phyloP scores from a whole-genome alignment of 92 coral and sea anemone species.

The Chrysogorgia sp. region DNA sequence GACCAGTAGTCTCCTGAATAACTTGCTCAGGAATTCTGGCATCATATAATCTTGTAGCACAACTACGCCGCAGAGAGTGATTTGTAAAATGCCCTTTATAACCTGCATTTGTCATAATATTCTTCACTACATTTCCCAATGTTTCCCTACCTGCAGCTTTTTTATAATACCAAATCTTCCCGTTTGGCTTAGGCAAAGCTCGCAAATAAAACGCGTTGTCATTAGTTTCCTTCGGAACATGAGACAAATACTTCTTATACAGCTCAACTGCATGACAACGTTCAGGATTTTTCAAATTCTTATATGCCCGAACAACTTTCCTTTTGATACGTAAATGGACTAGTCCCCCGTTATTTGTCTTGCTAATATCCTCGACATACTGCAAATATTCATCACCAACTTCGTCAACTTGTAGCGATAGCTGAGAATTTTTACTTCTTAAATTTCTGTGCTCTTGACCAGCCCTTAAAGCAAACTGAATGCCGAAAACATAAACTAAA shows the following conservation, averaged over 20 bases:
- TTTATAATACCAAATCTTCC: slow-evolving; percentile 48
- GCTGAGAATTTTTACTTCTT: slow-evolving; percentile 56
- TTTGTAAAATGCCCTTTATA: slow-evolving; percentile 50
- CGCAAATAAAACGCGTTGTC: slow-evolving; percentile 52
- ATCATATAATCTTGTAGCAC: slow-evolving; percentile 49
- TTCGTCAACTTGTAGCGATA: slow-evolving; percentile 56
- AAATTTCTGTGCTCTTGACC: slow-evolving; percentile 69
- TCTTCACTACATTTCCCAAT: slow-evolving; percentile 47
- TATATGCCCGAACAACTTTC: slow-evolving; percentile 44
- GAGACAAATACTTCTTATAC: slow-evolving; percentile 1
- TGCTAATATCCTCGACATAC: slow-evolving; percentile 57
- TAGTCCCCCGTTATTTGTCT: slow-evolving; percentile 59
- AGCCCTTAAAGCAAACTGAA: slow-evolving; percentile 59
- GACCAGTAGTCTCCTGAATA: too few relatives aligned
- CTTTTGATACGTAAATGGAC: slow-evolving; percentile 45
- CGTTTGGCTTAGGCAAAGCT: slow-evolving; percentile 47
- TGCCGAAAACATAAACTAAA: slow-evolving; percentile 51
- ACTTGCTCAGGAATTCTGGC: slow-evolving; percentile 21
- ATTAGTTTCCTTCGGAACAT: background rate
- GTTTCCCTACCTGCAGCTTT: slow-evolving; percentile 48
- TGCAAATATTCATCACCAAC: slow-evolving; percentile 55
- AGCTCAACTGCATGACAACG: slow-evolving; percentile 52
- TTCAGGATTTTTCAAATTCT: slow-evolving; percentile 43
- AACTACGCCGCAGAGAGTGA: slow-evolving; percentile 54
- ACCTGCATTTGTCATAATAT: slow-evolving; percentile 43